A percentile compares a stretch with the other conserved stretches of the same genome.
Evolutionary conservation across 2,113 vertebrate species (phyloP).

Genomic region (Amblyopsis rosae): DNA sequence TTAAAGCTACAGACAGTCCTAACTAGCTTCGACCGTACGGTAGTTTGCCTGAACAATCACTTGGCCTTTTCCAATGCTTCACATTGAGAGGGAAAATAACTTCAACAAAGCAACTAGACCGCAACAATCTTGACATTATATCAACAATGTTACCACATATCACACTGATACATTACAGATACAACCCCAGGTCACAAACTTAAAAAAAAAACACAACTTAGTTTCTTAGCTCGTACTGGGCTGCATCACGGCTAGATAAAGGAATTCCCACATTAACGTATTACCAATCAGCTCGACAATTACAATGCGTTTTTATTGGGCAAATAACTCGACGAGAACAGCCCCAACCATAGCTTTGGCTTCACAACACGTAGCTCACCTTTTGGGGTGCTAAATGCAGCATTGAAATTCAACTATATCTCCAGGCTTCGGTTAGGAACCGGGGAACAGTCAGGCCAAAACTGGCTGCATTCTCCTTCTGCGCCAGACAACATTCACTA

Average conservation of each 20-base stretch:
- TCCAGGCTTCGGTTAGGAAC: slow-evolving; percentile 49
- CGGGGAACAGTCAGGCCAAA: slow-evolving; percentile 48
- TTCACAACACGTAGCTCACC: not conserved
- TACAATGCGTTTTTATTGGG: slow-evolving; percentile 35
- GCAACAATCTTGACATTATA: not conserved
- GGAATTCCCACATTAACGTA: slow-evolving; percentile 46
- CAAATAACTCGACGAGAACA: slow-evolving; percentile 46
- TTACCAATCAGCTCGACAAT: slow-evolving; percentile 15
- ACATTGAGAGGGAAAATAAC: not conserved
- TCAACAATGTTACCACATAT: slow-evolving; percentile 14
- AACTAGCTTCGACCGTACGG: slow-evolving; percentile 32
- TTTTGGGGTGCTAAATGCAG: slow-evolving; percentile 22
- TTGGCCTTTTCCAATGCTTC: slow-evolving; percentile 20
- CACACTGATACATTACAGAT: not conserved
- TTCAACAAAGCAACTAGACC: not conserved
- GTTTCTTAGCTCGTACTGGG: slow-evolving; percentile 23
- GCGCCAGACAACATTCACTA: slow-evolving; percentile 55
- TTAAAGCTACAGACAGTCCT: slow-evolving; percentile 17
- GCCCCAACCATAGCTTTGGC: slow-evolving; percentile 17
- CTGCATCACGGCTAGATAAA: slow-evolving; percentile 40
- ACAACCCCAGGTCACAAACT: slow-evolving; percentile 53
- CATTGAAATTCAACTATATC: slow-evolving; percentile 22
- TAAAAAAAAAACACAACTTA: slow-evolving; percentile 66
- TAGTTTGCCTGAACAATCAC: slow-evolving; percentile 26
- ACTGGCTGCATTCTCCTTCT: slow-evolving; percentile 67